Conservation (phyloP, 35 echinoderm and acorn worm genomes). For the Amphiura filiformis region DNA sequence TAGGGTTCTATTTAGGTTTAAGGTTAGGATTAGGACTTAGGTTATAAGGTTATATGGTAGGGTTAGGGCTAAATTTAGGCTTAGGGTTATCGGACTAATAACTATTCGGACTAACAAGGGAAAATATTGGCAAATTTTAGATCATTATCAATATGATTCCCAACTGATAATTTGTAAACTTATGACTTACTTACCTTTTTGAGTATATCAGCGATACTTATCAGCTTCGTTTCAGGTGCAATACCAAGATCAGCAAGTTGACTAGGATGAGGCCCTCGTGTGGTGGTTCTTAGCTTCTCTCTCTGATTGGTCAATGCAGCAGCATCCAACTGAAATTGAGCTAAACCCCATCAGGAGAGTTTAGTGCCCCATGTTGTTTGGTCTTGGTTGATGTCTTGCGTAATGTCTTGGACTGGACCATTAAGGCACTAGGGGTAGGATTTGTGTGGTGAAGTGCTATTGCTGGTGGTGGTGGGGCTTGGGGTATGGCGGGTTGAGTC, state of each 20-base stretch:
- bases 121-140: no score
- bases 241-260: slow-evolving; percentile 36
- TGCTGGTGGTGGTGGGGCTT: background rate
- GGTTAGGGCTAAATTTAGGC: no score
- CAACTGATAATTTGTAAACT: no score
- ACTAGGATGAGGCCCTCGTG: slow-evolving; percentile 34
- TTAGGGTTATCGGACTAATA: no score
- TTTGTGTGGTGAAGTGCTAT: background rate
- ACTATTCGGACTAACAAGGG: no score
- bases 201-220: slow-evolving; percentile 47
- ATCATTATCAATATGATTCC: no score
- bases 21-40: no score
- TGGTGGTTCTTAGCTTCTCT: slow-evolving; percentile 12
- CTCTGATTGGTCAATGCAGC: slow-evolving; percentile 9
- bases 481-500: background rate
- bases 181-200: slow-evolving; percentile 43
- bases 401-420: background rate
- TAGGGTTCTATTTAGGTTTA: no score
- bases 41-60: no score
- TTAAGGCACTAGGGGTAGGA: background rate
- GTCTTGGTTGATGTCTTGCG: background rate
- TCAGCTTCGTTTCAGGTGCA: slow-evolving; percentile 17
- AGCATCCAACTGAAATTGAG: background rate
- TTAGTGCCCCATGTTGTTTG: background rate
- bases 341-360: background rate